These are phyloP conservation scores for Luperina nickerlii DNA, from an alignment of 2,888 invertebrate species.

Conservation along the genomic window DNA sequence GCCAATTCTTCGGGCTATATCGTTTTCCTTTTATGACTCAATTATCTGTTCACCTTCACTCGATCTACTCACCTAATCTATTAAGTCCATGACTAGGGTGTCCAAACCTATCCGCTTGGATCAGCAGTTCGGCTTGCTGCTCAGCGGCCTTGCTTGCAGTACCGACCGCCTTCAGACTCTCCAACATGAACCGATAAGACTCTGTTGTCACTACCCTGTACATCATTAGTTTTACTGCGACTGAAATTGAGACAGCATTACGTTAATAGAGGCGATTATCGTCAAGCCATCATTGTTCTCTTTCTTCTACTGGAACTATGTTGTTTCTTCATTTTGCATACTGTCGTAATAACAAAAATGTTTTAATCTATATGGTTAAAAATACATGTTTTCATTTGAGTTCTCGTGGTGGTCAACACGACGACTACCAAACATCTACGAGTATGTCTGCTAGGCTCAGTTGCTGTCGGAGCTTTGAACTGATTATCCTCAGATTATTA, in stretches of 20 bases:
- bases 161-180: conserved; percentile 92
- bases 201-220: conserved; percentile 88
- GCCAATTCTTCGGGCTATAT: too few species aligned
- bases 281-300: neutral
- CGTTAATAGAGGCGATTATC: too few species aligned
- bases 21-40: too few species aligned
- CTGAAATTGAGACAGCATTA: conserved; percentile 7
- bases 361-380: too few species aligned
- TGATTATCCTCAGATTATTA: too few species aligned
- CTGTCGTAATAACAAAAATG: too few species aligned
- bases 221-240: conserved; percentile 66
- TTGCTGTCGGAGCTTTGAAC: too few species aligned
- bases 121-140: conserved; percentile 92
- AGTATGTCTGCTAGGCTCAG: too few species aligned
- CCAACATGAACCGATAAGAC: conserved; percentile 90
- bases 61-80: conserved; percentile 91
- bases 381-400: too few species aligned
- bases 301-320: neutral
- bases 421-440: too few species aligned
- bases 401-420: too few species aligned
- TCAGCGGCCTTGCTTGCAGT: conserved; percentile 90
- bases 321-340: too few species aligned
- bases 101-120: conserved; percentile 94
- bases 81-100: conserved; percentile 97
- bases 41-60: neutral